Evolutionary conservation across 2,113 vertebrate species (phyloP).

Genomic region (Pterocles orientalis): DNA sequence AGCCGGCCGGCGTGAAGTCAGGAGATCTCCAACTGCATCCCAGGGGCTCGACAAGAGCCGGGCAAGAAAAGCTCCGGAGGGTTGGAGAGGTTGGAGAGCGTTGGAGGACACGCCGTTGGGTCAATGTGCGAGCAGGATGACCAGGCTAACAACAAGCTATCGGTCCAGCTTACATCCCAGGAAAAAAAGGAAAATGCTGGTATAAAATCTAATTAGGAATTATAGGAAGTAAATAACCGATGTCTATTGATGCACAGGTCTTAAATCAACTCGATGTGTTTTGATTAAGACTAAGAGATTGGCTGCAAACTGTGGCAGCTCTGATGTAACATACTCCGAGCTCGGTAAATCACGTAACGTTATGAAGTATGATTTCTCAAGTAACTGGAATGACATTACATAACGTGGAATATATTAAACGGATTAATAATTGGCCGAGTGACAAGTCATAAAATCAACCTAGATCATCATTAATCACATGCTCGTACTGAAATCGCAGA

Average conservation of each 20-base stretch:
- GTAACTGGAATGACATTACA: neutral
- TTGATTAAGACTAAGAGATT: neutral
- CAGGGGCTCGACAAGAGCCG: neutral
- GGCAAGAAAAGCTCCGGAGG: neutral
- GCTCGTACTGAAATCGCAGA: neutral
- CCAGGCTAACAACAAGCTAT: neutral
- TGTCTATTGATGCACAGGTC: rapidly evolving
- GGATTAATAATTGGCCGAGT: neutral
- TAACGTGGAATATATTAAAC: neutral
- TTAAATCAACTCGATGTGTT: neutral
- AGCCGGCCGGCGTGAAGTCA: neutral
- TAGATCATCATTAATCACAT: neutral
- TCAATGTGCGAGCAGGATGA: neutral
- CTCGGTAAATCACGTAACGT: neutral
- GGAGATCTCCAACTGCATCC: neutral
- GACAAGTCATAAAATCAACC: neutral
- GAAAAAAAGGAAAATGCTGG: neutral
- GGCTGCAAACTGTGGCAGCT: neutral
- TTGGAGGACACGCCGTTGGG: neutral
- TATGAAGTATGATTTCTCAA: neutral
- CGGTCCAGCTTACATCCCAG: neutral
- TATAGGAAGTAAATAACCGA: neutral
- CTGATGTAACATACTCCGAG: neutral
- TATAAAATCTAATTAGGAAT: neutral
- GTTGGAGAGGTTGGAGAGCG: neutral